phyloP scores from a whole-genome alignment of 2,888 invertebrate species.

The Aproaerema taeniolella region DNA sequence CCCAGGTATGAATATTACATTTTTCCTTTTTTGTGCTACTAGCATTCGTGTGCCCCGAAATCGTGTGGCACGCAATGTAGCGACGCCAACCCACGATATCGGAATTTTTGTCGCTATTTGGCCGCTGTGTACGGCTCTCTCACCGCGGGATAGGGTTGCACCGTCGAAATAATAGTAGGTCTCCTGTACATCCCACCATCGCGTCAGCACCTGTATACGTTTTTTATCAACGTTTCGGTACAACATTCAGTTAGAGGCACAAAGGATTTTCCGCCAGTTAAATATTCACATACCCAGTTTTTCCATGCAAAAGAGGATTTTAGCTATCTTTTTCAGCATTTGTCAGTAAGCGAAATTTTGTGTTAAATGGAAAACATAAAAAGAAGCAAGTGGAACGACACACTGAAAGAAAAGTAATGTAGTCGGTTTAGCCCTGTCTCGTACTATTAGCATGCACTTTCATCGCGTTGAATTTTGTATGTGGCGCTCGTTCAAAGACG shows the following conservation, averaged over 20 bases:
- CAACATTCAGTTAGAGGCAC: slow-evolving; percentile 28
- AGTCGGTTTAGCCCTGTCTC: too few relatives aligned
- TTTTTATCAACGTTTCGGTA: slow-evolving; percentile 39
- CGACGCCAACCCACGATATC: slow-evolving; percentile 37
- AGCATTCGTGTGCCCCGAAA: slow-evolving; percentile 58
- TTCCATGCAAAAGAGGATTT: neutral
- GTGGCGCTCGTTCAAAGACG: slow-evolving; percentile 9
- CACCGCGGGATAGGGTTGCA: slow-evolving; percentile 31
- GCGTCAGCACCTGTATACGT: slow-evolving; percentile 37
- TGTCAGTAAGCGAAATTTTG: too few relatives aligned
- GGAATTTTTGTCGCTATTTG: slow-evolving; percentile 50
- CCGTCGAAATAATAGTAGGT: slow-evolving; percentile 43
- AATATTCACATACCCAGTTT: too few relatives aligned
- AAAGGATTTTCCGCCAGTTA: slow-evolving; percentile 40
- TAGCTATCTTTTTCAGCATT: slow-evolving; percentile 4
- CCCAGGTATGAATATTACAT: slow-evolving; percentile 46
- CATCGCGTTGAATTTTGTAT: slow-evolving; percentile 9
- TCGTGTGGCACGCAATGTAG: slow-evolving; percentile 53
- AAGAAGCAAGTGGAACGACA: too few relatives aligned
- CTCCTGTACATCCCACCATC: slow-evolving; percentile 38
- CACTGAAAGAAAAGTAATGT: too few relatives aligned
- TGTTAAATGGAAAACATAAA: too few relatives aligned
- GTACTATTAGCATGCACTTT: slow-evolving; percentile 5
- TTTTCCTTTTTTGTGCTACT: slow-evolving; percentile 35
- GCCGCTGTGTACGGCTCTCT: slow-evolving; percentile 39